These are phyloP conservation scores for Ditula angustiorana DNA, from an alignment of 2,888 invertebrate species.

Conservation along the genomic window DNA sequence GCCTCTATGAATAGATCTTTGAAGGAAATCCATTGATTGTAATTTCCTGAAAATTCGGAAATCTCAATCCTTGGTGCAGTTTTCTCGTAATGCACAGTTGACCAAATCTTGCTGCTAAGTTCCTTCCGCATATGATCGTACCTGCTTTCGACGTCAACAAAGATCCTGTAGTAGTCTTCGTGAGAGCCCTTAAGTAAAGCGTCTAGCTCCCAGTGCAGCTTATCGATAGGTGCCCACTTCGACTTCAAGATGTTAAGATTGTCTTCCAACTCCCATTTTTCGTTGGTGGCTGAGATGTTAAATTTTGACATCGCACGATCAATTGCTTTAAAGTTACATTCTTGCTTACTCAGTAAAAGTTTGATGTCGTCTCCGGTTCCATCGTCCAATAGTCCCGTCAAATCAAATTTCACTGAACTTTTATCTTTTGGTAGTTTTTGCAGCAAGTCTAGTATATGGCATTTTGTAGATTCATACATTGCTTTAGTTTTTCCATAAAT, in stretches of 20 bases:
- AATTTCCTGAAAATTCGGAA: not conserved
- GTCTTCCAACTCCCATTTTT: constrained; percentile 11
- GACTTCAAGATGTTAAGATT: not conserved
- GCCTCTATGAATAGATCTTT: not conserved
- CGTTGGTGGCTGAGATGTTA: not conserved
- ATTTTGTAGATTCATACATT: not conserved
- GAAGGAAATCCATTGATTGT: not conserved
- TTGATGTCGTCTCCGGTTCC: not conserved
- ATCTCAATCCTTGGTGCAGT: not conserved
- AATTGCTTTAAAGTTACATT: not conserved
- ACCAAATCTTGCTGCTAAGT: not conserved
- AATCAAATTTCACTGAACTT: not conserved
- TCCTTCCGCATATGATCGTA: not conserved
- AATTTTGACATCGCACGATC: not conserved
- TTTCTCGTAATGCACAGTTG: not conserved
- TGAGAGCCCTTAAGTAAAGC: not conserved
- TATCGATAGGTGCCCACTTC: constrained; percentile 8
- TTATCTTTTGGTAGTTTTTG: not conserved
- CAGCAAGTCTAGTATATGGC: not conserved
- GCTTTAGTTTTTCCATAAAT: not conserved
- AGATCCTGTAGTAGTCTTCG: not conserved
- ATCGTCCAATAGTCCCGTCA: not conserved
- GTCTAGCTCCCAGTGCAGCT: not conserved
- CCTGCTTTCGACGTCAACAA: not conserved
- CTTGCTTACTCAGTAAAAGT: not conserved